Evolutionary conservation across 2,888 invertebrate genomes (phyloP).

Genomic region (Hermaeophaga mercurialis): DNA sequence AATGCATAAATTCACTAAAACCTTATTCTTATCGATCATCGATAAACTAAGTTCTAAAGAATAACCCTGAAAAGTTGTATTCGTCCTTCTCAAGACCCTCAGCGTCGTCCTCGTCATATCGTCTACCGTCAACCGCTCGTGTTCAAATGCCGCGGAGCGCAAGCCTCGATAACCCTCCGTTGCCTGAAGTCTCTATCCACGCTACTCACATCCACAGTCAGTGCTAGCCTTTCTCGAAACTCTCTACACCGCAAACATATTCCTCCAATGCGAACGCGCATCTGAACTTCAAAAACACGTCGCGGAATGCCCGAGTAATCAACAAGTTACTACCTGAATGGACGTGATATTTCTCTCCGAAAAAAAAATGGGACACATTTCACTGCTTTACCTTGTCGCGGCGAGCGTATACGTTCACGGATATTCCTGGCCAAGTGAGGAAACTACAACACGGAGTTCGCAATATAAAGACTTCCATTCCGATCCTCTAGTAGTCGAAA

Average conservation of each 20-base stretch:
- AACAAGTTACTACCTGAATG: constrained; percentile 27
- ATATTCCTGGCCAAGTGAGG: constrained; percentile 57
- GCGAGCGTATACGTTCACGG: constrained; percentile 44
- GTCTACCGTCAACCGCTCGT: neutral
- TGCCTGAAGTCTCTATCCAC: neutral
- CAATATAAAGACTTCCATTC: constrained; percentile 57
- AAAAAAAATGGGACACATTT: constrained; percentile 41
- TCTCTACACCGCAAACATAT: constrained; percentile 2
- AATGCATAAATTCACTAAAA: constrained; percentile 6
- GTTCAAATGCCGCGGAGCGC: constrained; percentile 1
- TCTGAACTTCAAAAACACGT: constrained; percentile 2
- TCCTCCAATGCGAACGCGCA: constrained; percentile 18
- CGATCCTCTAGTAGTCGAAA: constrained; percentile 83
- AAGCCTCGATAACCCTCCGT: neutral
- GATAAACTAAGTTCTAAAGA: neutral
- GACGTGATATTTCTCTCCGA: constrained; percentile 3
- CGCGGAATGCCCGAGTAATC: constrained; percentile 24
- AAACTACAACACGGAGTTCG: constrained; percentile 52
- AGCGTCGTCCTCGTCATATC: constrained; percentile 1
- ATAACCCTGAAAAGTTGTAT: constrained; percentile 6
- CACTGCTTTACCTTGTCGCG: constrained; percentile 35
- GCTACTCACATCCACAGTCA: neutral
- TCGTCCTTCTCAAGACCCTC: constrained; percentile 8
- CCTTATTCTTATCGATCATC: neutral
- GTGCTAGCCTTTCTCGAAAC: constrained; percentile 9